Evolutionary conservation across 2,797 vertebrate genomes (phyloP).

Genomic region (Todus mexicanus): DNA sequence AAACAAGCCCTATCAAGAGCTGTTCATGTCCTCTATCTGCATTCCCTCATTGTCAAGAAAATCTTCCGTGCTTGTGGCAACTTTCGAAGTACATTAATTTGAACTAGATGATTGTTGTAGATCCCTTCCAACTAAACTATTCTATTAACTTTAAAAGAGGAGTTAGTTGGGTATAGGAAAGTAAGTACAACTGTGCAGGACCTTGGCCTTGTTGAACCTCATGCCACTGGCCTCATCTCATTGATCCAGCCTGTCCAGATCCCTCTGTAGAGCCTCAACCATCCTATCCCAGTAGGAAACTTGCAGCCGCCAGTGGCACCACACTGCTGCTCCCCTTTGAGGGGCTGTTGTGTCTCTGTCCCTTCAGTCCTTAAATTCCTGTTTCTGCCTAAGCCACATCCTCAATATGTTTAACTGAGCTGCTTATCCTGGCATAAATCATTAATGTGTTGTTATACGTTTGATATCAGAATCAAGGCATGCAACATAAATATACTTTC

Average conservation of each 20-base stretch:
- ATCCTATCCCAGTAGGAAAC: background rate
- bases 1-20: background rate
- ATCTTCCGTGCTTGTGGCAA: background rate
- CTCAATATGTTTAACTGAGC: background rate
- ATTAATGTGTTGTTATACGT: background rate
- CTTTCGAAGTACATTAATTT: background rate
- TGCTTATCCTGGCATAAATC: background rate
- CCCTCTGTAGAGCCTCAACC: no score
- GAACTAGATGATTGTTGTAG: background rate
- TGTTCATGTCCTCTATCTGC: background rate
- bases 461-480: background rate
- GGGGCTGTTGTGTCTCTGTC: background rate
- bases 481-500: background rate
- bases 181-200: background rate
- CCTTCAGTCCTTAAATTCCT: background rate
- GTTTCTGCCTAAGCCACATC: background rate
- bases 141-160: background rate
- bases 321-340: background rate
- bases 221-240: no score
- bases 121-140: background rate
- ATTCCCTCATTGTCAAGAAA: background rate
- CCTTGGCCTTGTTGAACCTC: no score
- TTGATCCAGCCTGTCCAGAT: no score
- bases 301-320: background rate
- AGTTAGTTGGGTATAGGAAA: background rate